These are phyloP conservation scores for Montipora foliosa DNA, from an alignment of 64 coral and sea anemone genomes.

Conservation along the genomic window DNA sequence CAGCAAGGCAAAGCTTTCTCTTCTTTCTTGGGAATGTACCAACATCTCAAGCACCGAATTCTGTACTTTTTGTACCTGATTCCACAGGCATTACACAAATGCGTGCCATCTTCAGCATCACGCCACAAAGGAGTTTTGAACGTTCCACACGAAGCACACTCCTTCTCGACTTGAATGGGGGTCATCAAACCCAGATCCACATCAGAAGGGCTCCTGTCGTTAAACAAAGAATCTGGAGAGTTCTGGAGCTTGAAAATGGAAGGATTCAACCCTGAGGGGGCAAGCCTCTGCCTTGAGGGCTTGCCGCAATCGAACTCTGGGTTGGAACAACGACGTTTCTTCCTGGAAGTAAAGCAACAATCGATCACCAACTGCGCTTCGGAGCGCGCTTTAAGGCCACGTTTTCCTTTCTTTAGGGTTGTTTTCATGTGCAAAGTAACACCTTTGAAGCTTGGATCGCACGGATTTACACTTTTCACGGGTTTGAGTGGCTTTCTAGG, in stretches of 20 bases:
- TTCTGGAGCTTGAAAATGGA: conserved; percentile 77
- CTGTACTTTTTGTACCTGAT: conserved; percentile 99
- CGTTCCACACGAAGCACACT: conserved; percentile 94
- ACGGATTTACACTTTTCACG: conserved; percentile 85
- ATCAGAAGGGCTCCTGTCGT: conserved; percentile 68
- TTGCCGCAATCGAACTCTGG: conserved; percentile 43
- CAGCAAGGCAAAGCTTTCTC: conserved; percentile 91
- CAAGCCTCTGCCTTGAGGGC: conserved; percentile 67
- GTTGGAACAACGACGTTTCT: conserved; percentile 70
- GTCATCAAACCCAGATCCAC: conserved; percentile 83
- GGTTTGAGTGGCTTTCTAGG: conserved; percentile 95
- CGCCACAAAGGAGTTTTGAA: conserved; percentile 95
- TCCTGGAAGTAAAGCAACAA: conserved; percentile 92
- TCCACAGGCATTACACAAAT: conserved; percentile 96
- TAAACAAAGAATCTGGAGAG: conserved; percentile 71
- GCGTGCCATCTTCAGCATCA: conserved; percentile 98
- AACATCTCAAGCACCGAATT: conserved; percentile 90
- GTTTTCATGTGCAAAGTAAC: conserved; percentile 98
- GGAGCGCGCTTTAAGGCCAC: conserved; percentile 54
- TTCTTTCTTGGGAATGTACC: conserved; percentile 99
- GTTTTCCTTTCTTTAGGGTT: conserved; percentile 72
- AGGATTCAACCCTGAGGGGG: conserved; percentile 72
- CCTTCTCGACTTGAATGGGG: conserved; percentile 87
- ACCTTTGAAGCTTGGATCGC: conserved; percentile 91
- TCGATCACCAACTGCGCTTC: conserved; percentile 93